Evolutionary conservation across 2,113 vertebrate genomes (phyloP).

Genomic region (Onychorhynchus coronatus): DNA sequence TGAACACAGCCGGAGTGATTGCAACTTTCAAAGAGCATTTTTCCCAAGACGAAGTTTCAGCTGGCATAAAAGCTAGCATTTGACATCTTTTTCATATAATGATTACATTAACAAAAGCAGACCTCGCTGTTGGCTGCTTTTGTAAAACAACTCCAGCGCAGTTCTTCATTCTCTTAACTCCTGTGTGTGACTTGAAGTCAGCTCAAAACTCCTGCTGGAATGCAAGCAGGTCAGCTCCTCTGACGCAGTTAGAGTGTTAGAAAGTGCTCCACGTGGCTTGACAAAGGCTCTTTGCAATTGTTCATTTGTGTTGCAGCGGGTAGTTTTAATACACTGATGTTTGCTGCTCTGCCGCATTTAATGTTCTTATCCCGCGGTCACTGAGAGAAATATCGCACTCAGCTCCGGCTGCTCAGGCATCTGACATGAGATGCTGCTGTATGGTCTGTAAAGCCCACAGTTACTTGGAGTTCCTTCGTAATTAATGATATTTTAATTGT

Average conservation of each 20-base stretch:
- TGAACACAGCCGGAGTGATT: neutral
- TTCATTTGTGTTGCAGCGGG: neutral
- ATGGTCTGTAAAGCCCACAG: rapidly evolving
- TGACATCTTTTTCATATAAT: slow-evolving; percentile 33
- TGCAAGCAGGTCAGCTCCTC: slow-evolving; percentile 21
- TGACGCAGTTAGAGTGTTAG: neutral
- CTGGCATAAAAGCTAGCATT: slow-evolving; percentile 44
- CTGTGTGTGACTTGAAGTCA: neutral
- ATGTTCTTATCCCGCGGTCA: neutral
- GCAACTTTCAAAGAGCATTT: slow-evolving; percentile 38
- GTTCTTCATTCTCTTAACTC: neutral
- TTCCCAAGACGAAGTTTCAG: slow-evolving; percentile 15
- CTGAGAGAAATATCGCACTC: rapidly evolving
- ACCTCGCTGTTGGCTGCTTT: slow-evolving; percentile 17
- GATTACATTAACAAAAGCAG: slow-evolving; percentile 36
- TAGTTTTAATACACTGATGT: neutral
- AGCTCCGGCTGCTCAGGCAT: neutral
- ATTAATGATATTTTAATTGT: neutral
- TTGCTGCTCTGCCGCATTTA: neutral
- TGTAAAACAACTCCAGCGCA: slow-evolving; percentile 8
- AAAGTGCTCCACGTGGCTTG: neutral
- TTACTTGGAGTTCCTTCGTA: neutral
- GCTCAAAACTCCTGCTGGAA: slow-evolving; percentile 1
- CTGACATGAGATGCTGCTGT: neutral
- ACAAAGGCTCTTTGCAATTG: neutral